Evolutionary conservation across 2,888 invertebrate species (phyloP).

Genomic region (Eledone cirrhosa): DNA sequence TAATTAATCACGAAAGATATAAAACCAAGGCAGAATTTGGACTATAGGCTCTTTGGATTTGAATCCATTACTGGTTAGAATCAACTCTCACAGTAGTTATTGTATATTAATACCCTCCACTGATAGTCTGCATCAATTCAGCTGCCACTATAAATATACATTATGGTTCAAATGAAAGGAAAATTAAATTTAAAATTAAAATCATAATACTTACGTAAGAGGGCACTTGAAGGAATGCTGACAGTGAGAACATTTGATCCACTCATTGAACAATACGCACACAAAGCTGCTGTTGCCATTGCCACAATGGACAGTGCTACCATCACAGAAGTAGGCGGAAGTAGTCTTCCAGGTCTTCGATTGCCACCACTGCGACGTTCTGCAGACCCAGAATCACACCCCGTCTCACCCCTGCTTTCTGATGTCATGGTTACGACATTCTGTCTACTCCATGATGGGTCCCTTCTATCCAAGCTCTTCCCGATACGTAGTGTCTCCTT

Average conservation of each 20-base stretch:
- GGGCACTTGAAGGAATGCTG: constrained; percentile 27
- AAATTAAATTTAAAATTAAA: too few species aligned
- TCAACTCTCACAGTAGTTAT: too few species aligned
- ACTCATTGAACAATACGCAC: constrained; percentile 29
- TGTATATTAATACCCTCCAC: too few species aligned
- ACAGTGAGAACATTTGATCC: constrained; percentile 24
- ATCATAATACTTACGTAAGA: constrained; percentile 18
- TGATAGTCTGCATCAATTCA: too few species aligned
- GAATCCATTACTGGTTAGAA: too few species aligned
- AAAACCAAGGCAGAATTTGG: too few species aligned
- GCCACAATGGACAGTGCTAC: constrained; percentile 28
- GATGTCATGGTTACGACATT: constrained; percentile 30
- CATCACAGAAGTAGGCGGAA: constrained; percentile 29
- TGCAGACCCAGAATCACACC: constrained; percentile 22
- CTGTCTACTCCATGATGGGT: constrained; percentile 29
- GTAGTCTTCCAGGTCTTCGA: constrained; percentile 28
- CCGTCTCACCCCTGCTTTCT: constrained; percentile 29
- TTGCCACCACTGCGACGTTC: constrained; percentile 18
- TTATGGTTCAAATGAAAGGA: too few species aligned
- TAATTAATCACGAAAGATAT: too few species aligned
- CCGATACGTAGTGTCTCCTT: constrained; percentile 17
- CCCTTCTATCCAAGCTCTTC: constrained; percentile 20
- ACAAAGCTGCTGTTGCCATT: constrained; percentile 28
- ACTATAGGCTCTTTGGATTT: too few species aligned
- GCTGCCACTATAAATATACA: too few species aligned